phyloP scores from a whole-genome alignment of 2,113 vertebrate genomes.

The Gyps fulvus region DNA sequence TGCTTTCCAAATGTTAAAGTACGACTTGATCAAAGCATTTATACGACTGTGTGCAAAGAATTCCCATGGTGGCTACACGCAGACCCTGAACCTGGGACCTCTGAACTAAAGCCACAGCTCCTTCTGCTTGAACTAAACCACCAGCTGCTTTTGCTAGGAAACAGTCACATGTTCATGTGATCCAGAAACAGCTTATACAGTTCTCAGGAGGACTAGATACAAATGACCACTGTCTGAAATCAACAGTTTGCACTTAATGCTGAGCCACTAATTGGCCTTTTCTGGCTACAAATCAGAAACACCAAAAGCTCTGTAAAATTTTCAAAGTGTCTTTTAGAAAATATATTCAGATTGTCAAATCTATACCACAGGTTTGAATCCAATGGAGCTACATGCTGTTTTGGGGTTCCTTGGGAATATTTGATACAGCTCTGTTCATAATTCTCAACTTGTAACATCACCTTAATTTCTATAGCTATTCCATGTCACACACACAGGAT shows the following conservation, averaged over 20 bases:
- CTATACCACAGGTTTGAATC: background rate
- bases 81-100: background rate
- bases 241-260: background rate
- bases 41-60: background rate
- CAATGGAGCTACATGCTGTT: background rate
- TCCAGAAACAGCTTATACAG: background rate
- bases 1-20: background rate
- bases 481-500: background rate
- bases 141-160: background rate
- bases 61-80: background rate
- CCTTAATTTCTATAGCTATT: background rate
- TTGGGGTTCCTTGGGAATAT: background rate
- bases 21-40: background rate
- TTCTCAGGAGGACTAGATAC: background rate
- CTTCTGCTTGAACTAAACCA: background rate
- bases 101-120: background rate
- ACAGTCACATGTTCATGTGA: background rate
- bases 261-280: background rate
- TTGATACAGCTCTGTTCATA: background rate
- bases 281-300: background rate
- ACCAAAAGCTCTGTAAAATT: background rate
- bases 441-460: background rate
- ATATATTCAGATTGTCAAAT: background rate
- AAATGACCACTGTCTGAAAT: background rate
- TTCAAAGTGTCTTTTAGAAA: background rate